A percentile compares a stretch with the other conserved stretches of the same genome.
Evolutionary conservation across 2,113 vertebrate species (phyloP).

Genomic region (Pachyramphus minor): DNA sequence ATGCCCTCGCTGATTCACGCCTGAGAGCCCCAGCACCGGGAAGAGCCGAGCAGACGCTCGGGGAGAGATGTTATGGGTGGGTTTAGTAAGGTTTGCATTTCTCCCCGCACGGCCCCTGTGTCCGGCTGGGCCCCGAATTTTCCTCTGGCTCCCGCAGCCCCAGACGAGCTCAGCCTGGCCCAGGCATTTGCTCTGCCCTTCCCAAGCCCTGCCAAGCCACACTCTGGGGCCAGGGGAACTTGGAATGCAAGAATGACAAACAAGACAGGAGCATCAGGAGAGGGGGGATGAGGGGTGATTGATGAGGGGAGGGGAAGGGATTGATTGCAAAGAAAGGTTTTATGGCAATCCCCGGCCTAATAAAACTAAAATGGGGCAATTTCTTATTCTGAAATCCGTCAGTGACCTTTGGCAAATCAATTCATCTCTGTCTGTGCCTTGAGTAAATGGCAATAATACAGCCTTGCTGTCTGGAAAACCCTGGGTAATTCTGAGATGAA

Average conservation of each 20-base stretch:
- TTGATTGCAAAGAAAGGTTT: neutral
- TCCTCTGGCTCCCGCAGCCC: neutral
- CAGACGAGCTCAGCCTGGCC: neutral
- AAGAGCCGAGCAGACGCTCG: neutral
- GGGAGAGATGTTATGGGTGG: neutral
- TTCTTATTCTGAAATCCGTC: conserved; percentile 29
- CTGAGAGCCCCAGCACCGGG: neutral
- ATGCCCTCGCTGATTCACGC: neutral
- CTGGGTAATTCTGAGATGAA: conserved; percentile 47
- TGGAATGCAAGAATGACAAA: neutral
- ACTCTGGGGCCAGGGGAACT: neutral
- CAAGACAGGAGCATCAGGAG: neutral
- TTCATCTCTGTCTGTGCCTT: conserved; percentile 36
- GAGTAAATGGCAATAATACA: conserved; percentile 19
- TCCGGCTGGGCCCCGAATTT: neutral
- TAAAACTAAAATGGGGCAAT: conserved; percentile 39
- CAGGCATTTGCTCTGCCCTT: neutral
- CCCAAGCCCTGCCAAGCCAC: neutral
- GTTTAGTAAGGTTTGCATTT: neutral
- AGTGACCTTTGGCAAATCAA: conserved; percentile 59
- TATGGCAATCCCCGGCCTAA: conserved; percentile 27
- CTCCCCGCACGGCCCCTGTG: neutral
- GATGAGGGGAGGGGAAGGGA: neutral
- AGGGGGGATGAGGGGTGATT: neutral
- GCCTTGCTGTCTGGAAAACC: conserved; percentile 20